Conservation (phyloP, 23 tunicate species). For the Diplosoma virens region DNA sequence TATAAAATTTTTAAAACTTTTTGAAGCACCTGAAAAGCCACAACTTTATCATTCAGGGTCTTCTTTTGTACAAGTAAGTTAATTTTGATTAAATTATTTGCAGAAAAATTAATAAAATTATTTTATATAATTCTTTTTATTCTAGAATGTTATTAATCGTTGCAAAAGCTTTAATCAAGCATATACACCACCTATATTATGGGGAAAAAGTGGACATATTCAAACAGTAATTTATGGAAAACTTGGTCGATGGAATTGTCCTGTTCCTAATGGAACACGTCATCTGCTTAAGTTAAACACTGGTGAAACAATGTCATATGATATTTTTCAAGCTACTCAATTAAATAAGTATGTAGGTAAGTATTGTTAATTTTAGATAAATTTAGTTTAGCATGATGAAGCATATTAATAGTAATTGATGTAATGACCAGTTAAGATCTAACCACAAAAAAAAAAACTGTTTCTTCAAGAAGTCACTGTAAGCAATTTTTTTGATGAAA, state of each 20-base stretch:
- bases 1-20: conserved; percentile 36
- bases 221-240: conserved; percentile 83
- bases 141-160: conserved; percentile 50
- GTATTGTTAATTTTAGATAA: neutral
- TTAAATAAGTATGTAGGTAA: conserved; percentile 3
- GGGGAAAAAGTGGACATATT: conserved; percentile 89
- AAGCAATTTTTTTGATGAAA: too few relatives aligned
- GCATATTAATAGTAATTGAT: too few relatives aligned
- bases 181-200: conserved; percentile 58
- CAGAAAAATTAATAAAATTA: neutral
- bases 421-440: too few relatives aligned
- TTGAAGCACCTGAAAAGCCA: conserved; percentile 29
- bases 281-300: conserved; percentile 25
- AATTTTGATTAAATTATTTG: neutral
- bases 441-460: too few relatives aligned
- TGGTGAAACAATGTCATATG: conserved; percentile 73
- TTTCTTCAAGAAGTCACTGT: too few relatives aligned
- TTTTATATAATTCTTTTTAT: neutral
- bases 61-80: conserved; percentile 32
- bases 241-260: conserved; percentile 64
- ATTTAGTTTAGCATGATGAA: too few relatives aligned
- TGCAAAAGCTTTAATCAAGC: conserved; percentile 55
- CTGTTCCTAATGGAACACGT: conserved; percentile 56
- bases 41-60: conserved; percentile 48
- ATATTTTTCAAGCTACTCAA: conserved; percentile 52